Evolutionary conservation across 2,113 vertebrate species (phyloP), one percentile per base, ranked within the genome.

Genomic region (Ailurus styani): DNA sequence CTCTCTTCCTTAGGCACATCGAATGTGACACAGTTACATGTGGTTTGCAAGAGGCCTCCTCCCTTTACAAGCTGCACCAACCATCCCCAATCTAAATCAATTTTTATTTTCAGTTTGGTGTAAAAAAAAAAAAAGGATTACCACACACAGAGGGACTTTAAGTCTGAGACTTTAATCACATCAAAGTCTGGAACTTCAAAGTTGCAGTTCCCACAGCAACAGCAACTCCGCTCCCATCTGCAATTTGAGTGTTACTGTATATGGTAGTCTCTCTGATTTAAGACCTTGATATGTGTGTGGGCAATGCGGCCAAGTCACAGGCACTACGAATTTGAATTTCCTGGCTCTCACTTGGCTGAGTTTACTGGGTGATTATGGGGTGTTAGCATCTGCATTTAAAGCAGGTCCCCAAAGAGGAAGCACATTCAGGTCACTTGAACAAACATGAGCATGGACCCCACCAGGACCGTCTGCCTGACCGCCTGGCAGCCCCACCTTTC

Each of bases 121-220:
- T 68, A 42, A 27, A 52, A 93, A 77, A 93, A 84, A 87, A 93
- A 64, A 82, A 62, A 90, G 45, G 55, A 15, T 62, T 96, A 93
- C 82, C 81, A 93, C 73, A 95, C 81, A 89, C 13, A 93, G 42
- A 94, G 31, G 70, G 45, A 73, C 81, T 79, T 95, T 50, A 94
- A 93, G 88, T 50, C 55, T 93, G 34, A 94, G 84, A 92, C 83
- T 90, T 87, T 31, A 88, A 95, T 97, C 93, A 95, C 77, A 95
- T 91, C 91, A 81, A 89, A 90, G 89, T 82, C 78, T 90, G 10
- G 42, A 93, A 95, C 91, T 96, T 97, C 97, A 97, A 96, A 96
- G 90, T 14, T n/a, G 34, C 62, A 79, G 81, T 55, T 94, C 84
- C 96, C 97, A 77, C 68, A 77, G 90, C 94, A 93, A 62, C 70